Evolutionary conservation across 2,888 invertebrate species (phyloP), one percentile per base, ranked within the genome.

Genomic region (Hofmannophila pseudospretella): DNA sequence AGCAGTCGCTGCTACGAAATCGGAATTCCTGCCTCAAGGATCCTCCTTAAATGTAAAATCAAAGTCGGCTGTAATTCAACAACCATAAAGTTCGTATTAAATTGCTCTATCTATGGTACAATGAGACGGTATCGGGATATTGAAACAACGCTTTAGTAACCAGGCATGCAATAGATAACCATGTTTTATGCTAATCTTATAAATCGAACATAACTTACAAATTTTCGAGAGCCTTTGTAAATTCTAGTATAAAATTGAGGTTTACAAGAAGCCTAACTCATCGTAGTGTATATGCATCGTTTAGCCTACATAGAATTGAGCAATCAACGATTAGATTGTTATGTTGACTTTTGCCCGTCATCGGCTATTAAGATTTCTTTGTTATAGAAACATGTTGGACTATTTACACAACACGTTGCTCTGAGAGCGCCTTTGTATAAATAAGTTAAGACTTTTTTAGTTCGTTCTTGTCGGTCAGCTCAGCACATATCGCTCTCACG

Each of bases 331-430:
- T 51, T 73, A 73, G 81, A 85, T 86, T 86, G 85, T 86, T 80
- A 67, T 71, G 71, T 78, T 75, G 75, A 79, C 78, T 82, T 70
- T 79, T 67, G 79, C 84, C 71, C 79, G 85, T 86, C 85, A 85
- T 84, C 84, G 80, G 77, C 71, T 84, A 84, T 85, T 85, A 85
- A 86, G 85, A 82, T 73, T 79, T 82, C 85, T 82, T 86, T 86
- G 85, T 86, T 82, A 73, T 68, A 74, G 79, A 77, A 84, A 85
- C 85, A 85, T 84, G 84, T 82, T 71, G 80, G 73, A 84, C 84
- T 86, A 84, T 86, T 85, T 86, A 86, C 80, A 82, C 81, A 85
- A 82, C 85, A 85, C 81, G 80, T 54, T 67, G 72, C 73, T 59
- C 67, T 76, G 65, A 65, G 74, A 76, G 65, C 56, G 67, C 61